Percentiles rank a stretch among this genome's conserved stretches.
Evolutionary conservation across 2,113 vertebrate genomes (phyloP).

Genomic region (Hemibagrus wyckioides): DNA sequence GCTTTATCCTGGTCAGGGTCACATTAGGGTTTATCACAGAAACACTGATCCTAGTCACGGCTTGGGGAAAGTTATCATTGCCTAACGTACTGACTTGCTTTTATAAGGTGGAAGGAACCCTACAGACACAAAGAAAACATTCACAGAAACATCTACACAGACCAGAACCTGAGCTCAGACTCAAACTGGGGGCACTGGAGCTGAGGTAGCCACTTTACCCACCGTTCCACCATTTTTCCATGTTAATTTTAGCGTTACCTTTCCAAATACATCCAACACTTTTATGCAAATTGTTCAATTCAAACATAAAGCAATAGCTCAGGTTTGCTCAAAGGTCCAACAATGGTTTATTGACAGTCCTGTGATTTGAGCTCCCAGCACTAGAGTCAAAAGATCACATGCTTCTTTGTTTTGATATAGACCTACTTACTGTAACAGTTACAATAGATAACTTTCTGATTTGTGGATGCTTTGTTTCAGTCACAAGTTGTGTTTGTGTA

Average conservation of each 20-base stretch:
- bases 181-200: neutral
- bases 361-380: neutral
- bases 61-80: neutral
- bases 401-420: neutral
- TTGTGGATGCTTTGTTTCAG: neutral
- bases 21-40: neutral
- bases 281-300: too few relatives aligned
- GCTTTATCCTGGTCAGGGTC: neutral
- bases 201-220: neutral
- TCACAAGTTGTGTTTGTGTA: neutral
- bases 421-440: too few relatives aligned
- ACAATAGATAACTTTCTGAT: neutral
- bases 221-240: neutral
- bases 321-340: neutral
- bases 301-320: neutral
- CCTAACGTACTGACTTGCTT: neutral
- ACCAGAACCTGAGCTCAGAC: neutral
- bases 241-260: neutral
- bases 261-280: neutral
- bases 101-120: neutral
- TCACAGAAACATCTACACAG: neutral
- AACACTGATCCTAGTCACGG: neutral
- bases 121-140: neutral
- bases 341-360: neutral
- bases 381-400: neutral